Evolutionary conservation across 2,113 vertebrate genomes (phyloP).

Genomic region (Meleagris gallopavo): DNA sequence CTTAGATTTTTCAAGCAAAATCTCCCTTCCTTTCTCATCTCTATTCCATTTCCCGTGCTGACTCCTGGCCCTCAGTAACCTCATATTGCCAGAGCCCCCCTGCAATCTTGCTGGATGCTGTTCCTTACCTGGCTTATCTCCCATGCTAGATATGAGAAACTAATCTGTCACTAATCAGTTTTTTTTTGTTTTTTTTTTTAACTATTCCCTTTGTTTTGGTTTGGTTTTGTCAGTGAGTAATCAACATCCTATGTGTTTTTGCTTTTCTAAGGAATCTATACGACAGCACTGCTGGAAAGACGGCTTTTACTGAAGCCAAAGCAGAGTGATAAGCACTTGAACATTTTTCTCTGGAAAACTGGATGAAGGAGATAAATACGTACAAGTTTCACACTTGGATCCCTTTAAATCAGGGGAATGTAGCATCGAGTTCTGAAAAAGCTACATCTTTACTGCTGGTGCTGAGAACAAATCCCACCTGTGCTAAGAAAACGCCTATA

Average conservation of each 20-base stretch:
- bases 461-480: constrained; percentile 30
- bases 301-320: neutral
- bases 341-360: neutral
- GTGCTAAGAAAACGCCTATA: neutral
- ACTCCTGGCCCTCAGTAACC: neutral
- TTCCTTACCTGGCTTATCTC: neutral
- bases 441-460: neutral
- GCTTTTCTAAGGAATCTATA: neutral
- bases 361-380: neutral
- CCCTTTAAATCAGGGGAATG: neutral
- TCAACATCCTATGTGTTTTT: neutral
- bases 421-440: neutral
- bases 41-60: neutral
- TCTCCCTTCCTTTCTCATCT: neutral
- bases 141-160: neutral
- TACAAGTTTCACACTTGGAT: neutral
- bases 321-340: neutral
- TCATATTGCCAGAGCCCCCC: neutral
- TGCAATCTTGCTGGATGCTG: fast-evolving
- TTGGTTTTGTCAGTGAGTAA: neutral
- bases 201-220: neutral
- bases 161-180: neutral
- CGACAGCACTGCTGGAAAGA: neutral
- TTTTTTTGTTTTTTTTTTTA: neutral
- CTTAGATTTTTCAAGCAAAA: neutral